Evolutionary conservation across 2,113 vertebrate genomes (phyloP).

Genomic region (Limanda limanda): DNA sequence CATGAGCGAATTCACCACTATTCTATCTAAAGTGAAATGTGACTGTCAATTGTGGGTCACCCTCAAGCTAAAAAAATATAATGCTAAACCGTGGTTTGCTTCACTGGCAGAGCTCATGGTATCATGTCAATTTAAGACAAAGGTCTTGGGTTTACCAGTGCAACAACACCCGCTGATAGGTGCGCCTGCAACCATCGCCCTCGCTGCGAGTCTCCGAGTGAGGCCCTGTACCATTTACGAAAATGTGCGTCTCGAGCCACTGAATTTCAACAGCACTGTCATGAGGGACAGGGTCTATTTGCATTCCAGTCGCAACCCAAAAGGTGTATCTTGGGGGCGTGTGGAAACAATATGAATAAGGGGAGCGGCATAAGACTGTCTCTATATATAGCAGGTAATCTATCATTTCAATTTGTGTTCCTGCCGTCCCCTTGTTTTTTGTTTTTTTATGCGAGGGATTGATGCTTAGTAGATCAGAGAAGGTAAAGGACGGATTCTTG

Average conservation of each 20-base stretch:
- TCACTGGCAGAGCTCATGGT: neutral
- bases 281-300: slow-evolving; percentile 54
- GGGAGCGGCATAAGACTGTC: slow-evolving; percentile 44
- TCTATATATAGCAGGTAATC: slow-evolving; percentile 80
- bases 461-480: slow-evolving; percentile 74
- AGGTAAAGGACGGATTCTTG: slow-evolving; percentile 58
- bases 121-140: neutral
- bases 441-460: slow-evolving; percentile 60
- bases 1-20: neutral
- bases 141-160: neutral
- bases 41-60: neutral
- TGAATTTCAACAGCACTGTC: slow-evolving; percentile 30
- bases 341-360: slow-evolving; percentile 73
- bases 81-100: neutral
- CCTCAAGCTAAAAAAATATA: neutral
- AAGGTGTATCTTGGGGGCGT: slow-evolving; percentile 70
- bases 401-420: slow-evolving; percentile 73
- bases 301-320: slow-evolving; percentile 58
- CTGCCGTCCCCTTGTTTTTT: slow-evolving; percentile 63
- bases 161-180: neutral
- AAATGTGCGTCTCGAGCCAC: slow-evolving; percentile 11
- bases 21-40: neutral
- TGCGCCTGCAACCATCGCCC: neutral
- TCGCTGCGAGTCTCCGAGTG: neutral
- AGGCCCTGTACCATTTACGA: slow-evolving; percentile 2